Evolutionary conservation across 2,113 vertebrate species (phyloP).

Genomic region (Scomber japonicus): DNA sequence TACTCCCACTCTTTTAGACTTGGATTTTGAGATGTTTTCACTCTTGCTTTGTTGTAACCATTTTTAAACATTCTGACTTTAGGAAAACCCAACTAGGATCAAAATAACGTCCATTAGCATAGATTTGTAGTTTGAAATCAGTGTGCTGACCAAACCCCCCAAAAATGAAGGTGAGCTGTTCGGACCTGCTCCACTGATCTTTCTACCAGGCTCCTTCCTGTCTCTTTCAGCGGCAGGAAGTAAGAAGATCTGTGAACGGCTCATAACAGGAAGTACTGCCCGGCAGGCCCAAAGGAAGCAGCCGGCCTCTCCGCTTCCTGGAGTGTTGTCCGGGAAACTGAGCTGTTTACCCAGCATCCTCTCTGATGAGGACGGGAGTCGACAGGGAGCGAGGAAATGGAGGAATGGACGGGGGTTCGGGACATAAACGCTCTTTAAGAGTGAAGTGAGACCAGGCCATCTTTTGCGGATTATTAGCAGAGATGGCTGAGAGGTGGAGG

Average conservation of each 20-base stretch:
- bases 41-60: no score
- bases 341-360: conserved; percentile 61
- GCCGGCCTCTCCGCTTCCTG: conserved; percentile 70
- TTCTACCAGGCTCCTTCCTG: conserved; percentile 56
- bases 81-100: no score
- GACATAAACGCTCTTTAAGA: neutral
- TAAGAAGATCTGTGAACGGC: conserved; percentile 26
- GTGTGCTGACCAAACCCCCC: no score
- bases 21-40: no score
- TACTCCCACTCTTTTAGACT: no score
- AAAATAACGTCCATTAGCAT: no score
- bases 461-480: neutral
- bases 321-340: conserved; percentile 54
- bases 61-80: no score
- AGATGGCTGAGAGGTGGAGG: neutral
- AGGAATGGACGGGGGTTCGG: no score
- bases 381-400: neutral
- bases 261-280: conserved; percentile 82
- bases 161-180: no score
- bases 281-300: conserved; percentile 76
- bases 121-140: no score
- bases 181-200: conserved; percentile 41
- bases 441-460: no score
- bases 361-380: neutral
- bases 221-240: conserved; percentile 70